Evolutionary conservation across 92 coral and sea anemone species (phyloP), one percentile per base, ranked within the genome.

Genomic region (Porites rus): DNA sequence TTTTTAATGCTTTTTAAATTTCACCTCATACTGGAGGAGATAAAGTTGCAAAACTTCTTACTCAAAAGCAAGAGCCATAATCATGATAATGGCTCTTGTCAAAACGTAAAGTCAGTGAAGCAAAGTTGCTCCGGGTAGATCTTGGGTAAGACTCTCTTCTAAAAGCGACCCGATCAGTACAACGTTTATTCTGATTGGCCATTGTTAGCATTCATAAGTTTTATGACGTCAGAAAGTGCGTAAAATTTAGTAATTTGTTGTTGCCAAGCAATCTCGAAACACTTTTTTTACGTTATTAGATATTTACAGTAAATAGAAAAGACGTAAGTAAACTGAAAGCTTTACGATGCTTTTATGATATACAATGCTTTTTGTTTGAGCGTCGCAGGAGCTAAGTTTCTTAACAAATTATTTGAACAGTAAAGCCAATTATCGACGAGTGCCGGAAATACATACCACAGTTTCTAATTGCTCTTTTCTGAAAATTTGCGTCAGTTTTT

Each of bases 321-420:
- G 53, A 63, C 11, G 46, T 51, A 46, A 78, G 12, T 51, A 78
- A 78, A 19, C 82, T 20, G 7, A 75, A 16, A 46, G 19, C 24
- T 78, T 78, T 10, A 38, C 72, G 21, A 64, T 65, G 83, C 71
- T 64, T 65, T 64, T 50, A 50, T 78, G 20, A 7, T 13, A 65
- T 19, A 50, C 65, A 19, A 59, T 25, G 79, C 16, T 7, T 75
- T 3, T 16, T 12, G 69, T 62, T 38, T 28, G 63, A 77, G 25
- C 20, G 51, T 19, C 17, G 11, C 72, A 59, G 61, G 72, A 65
- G 13, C 17, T 50, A 31, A 18, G 61, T 50, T 20, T 63, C n/a
- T 28, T 46, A 38, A 43, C 51, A 43, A 50, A 78, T 28, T 64
- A 78, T 78, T 78, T 78, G 62, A 78, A 50, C 43, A 64, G 51